phyloP scores from a whole-genome alignment of 2,113 vertebrate genomes.

The Actinemys pallida region DNA sequence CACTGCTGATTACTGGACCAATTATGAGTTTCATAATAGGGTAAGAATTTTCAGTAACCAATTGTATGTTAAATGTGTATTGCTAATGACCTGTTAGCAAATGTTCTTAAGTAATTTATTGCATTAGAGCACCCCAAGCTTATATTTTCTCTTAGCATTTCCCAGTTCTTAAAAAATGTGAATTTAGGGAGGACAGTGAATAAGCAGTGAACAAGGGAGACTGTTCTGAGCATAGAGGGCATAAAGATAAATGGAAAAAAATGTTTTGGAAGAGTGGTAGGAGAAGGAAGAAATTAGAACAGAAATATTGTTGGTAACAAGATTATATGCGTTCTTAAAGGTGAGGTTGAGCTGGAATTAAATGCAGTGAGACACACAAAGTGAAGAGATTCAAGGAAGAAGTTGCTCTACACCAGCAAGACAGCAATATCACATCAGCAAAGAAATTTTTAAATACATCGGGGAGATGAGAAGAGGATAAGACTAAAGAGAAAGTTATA shows the following conservation, averaged over 20 bases:
- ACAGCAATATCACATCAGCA: background rate
- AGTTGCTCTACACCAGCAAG: background rate
- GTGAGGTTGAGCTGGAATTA: background rate
- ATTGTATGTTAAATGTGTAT: conserved; percentile 14
- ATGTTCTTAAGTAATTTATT: background rate
- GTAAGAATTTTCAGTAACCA: conserved; percentile 77
- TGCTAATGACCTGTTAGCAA: background rate
- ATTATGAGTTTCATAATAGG: conserved; percentile 97
- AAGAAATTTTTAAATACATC: background rate
- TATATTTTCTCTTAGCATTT: background rate
- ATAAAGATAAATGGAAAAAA: background rate
- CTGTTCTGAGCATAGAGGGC: background rate
- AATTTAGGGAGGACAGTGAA: background rate
- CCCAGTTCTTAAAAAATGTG: background rate
- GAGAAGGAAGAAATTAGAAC: background rate
- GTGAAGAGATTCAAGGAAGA: background rate
- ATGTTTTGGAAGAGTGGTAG: background rate
- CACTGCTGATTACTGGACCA: conserved; percentile 94
- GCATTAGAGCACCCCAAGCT: background rate
- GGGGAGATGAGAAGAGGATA: background rate
- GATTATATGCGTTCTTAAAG: background rate
- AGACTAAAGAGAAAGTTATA: background rate
- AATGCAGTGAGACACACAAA: background rate
- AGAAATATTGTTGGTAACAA: background rate
- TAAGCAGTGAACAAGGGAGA: background rate